Conservation (phyloP, 2,113 vertebrate species). For the Anthoscopus minutus region DNA sequence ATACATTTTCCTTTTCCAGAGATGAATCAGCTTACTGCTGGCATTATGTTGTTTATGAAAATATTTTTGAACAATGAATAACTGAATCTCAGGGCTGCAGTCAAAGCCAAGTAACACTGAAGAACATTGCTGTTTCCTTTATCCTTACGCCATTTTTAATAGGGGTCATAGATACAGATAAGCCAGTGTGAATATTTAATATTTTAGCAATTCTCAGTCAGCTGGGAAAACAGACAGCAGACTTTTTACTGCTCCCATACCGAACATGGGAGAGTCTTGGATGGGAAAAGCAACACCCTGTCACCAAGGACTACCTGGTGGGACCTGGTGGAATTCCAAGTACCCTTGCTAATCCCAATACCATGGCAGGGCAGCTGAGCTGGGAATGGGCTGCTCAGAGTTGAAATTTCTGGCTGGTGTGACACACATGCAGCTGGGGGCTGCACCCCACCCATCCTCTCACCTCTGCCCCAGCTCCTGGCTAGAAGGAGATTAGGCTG, state of each 20-base stretch:
- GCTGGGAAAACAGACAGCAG: not conserved
- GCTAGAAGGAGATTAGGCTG: not conserved
- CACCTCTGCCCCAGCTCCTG: not conserved
- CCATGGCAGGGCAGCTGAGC: accelerated
- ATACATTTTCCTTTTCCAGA: not conserved
- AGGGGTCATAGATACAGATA: not conserved
- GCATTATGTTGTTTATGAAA: not conserved
- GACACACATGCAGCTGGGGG: accelerated
- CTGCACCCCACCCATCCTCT: not conserved
- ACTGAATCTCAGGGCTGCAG: not conserved
- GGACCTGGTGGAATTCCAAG: not conserved
- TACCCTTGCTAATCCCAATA: not conserved
- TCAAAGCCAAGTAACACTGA: not conserved
- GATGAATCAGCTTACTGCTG: not conserved
- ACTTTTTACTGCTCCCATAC: not conserved
- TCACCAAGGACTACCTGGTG: not conserved
- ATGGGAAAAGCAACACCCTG: not conserved
- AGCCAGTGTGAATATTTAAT: not conserved
- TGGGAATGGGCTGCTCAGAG: not conserved
- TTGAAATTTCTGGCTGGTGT: not conserved
- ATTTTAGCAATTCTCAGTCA: not conserved
- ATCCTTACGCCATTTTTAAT: not conserved
- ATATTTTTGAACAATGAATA: not conserved
- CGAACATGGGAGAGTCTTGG: not conserved
- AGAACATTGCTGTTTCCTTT: not conserved